Evolutionary conservation across 2,113 vertebrate species (phyloP).

Genomic region (Rafetus swinhoei): DNA sequence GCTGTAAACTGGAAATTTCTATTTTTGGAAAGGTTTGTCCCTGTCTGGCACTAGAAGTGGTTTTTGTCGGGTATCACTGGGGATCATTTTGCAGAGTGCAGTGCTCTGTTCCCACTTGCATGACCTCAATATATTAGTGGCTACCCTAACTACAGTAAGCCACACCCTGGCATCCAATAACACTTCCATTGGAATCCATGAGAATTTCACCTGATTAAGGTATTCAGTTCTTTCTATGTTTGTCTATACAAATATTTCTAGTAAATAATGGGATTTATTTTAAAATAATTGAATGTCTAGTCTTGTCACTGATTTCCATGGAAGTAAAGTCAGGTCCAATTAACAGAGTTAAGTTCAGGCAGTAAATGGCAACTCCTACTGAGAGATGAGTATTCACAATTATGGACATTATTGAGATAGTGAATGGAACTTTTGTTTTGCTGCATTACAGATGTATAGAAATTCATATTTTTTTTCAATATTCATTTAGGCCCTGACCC

Average conservation of each 20-base stretch:
- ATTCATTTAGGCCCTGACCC: background rate
- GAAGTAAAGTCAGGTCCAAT: background rate
- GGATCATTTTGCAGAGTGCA: background rate
- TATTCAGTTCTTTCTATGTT: background rate
- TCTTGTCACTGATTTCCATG: background rate
- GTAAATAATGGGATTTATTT: background rate
- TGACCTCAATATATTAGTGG: background rate
- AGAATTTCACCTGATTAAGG: background rate
- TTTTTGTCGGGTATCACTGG: background rate
- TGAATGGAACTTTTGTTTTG: constrained; percentile 6
- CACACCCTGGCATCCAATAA: background rate
- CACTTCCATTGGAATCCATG: background rate
- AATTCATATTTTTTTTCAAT: background rate
- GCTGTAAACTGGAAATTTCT: background rate
- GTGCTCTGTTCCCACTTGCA: background rate
- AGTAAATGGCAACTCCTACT: background rate
- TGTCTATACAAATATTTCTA: background rate
- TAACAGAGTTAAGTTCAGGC: background rate
- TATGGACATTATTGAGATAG: background rate
- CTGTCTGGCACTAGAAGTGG: background rate
- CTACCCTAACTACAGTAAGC: background rate
- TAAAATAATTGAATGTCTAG: background rate
- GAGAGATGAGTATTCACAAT: background rate
- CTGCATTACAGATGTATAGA: background rate
- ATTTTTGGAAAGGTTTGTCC: background rate